Conservation (phyloP, 2,888 invertebrate genomes). For the Esperia sulphurella region DNA sequence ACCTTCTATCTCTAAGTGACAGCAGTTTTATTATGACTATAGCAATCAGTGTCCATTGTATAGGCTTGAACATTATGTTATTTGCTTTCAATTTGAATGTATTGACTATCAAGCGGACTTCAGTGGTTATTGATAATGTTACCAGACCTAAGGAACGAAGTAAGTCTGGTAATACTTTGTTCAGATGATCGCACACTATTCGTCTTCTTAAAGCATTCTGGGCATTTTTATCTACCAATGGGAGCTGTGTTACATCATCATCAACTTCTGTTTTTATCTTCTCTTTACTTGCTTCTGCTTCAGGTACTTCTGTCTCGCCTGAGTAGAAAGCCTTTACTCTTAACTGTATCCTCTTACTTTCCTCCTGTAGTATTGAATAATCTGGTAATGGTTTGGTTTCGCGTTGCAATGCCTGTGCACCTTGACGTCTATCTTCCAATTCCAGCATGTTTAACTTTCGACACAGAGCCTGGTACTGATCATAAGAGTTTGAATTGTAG, state of each 20-base stretch:
- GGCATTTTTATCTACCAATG: constrained; percentile 82
- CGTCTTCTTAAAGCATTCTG: constrained; percentile 83
- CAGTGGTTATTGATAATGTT: constrained; percentile 54
- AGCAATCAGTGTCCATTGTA: constrained; percentile 85
- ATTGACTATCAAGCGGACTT: constrained; percentile 76
- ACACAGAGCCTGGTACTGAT: constrained; percentile 81
- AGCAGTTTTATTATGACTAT: constrained; percentile 84
- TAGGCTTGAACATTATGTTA: constrained; percentile 85
- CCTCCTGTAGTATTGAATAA: constrained; percentile 80
- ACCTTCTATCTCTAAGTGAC: constrained; percentile 50
- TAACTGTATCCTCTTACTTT: constrained; percentile 80
- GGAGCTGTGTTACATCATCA: constrained; percentile 69
- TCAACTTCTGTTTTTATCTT: constrained; percentile 33
- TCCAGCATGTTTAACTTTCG: constrained; percentile 81
- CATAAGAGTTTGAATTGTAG: constrained; percentile 62
- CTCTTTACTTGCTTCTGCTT: constrained; percentile 32
- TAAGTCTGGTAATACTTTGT: constrained; percentile 81
- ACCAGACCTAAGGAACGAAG: constrained; percentile 68
- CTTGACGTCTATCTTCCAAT: constrained; percentile 79
- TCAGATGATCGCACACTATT: constrained; percentile 84
- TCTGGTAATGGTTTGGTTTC: constrained; percentile 81
- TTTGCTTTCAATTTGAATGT: constrained; percentile 84
- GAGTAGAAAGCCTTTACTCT: constrained; percentile 83
- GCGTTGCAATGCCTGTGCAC: constrained; percentile 50
- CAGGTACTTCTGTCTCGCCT: constrained; percentile 70